Conservation (phyloP, 2,888 invertebrate genomes). For the Drosophila kokeensis region DNA sequence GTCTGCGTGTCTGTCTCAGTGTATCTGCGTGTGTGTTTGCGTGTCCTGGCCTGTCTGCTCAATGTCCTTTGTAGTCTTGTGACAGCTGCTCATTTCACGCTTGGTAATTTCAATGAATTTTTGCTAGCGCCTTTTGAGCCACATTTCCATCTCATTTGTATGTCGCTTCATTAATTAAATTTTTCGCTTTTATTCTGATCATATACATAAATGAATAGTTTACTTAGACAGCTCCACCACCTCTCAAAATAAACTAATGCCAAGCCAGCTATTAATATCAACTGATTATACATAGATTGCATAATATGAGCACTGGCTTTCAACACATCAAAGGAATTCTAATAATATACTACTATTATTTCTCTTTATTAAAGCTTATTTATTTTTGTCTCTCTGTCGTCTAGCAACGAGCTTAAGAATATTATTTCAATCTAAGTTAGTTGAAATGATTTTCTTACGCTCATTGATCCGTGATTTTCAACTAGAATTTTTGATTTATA, state of each 20-base stretch:
- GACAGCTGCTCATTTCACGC: constrained; percentile 81
- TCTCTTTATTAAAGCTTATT: not conserved
- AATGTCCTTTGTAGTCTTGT: constrained; percentile 69
- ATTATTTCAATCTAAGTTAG: constrained; percentile 7
- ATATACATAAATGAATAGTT: constrained; percentile 53
- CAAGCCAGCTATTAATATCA: not conserved
- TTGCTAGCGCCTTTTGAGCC: constrained; percentile 46
- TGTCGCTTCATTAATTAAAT: constrained; percentile 71
- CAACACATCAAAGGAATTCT: not conserved
- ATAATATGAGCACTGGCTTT: not conserved
- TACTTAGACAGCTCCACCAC: constrained; percentile 1
- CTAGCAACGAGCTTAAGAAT: constrained; percentile 17
- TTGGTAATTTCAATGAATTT: constrained; percentile 80
- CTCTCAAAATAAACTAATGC: not conserved
- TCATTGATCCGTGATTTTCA: constrained; percentile 1
- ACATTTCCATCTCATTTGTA: constrained; percentile 50
- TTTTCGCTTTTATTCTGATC: constrained; percentile 39
- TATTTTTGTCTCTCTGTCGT: not conserved
- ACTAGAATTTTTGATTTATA: not conserved
- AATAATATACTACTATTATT: not conserved
- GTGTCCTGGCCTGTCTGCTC: constrained; percentile 51
- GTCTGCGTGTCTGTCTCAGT: constrained; percentile 30
- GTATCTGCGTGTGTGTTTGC: constrained; percentile 22
- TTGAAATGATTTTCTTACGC: constrained; percentile 34
- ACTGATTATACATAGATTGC: not conserved